phyloP scores from a whole-genome alignment of 2,888 invertebrate genomes.

The Halictus quadricinctus region DNA sequence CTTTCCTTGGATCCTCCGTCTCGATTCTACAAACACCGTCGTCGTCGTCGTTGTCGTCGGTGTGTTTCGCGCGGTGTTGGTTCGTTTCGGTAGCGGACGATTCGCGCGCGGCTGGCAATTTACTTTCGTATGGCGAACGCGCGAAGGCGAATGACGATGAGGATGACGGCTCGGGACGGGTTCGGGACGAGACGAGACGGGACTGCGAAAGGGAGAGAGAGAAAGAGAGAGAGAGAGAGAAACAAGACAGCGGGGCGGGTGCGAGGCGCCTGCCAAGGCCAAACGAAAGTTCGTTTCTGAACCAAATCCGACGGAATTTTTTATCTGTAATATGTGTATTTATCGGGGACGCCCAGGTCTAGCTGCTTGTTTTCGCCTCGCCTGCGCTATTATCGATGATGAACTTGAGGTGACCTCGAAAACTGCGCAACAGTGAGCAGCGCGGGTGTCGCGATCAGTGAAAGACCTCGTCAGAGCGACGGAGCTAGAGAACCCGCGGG shows the following conservation, averaged over 20 bases:
- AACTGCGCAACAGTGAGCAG: conserved; percentile 76
- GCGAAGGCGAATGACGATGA: conserved; percentile 30
- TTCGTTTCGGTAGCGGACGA: conserved; percentile 57
- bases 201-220: not conserved
- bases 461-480: conserved; percentile 35
- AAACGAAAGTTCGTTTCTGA: conserved; percentile 68
- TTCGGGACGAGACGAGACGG: not conserved
- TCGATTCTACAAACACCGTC: not conserved
- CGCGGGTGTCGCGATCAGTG: conserved; percentile 40
- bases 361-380: conserved; percentile 80
- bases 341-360: conserved; percentile 78
- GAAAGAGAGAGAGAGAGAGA: not conserved
- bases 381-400: conserved; percentile 81
- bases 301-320: conserved; percentile 71
- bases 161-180: conserved; percentile 12
- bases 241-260: conserved; percentile 11
- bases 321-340: conserved; percentile 74
- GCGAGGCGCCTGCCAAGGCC: conserved; percentile 65
- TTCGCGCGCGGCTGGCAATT: conserved; percentile 61
- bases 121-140: conserved; percentile 53
- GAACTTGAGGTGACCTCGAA: conserved; percentile 81
- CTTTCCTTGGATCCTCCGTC: conserved; percentile 23
- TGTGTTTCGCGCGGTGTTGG: conserved; percentile 18
- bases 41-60: not conserved
- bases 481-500: conserved; percentile 32